phyloP scores from a whole-genome alignment of 1,140 invertebrate genomes.

The Planococcus citri region DNA sequence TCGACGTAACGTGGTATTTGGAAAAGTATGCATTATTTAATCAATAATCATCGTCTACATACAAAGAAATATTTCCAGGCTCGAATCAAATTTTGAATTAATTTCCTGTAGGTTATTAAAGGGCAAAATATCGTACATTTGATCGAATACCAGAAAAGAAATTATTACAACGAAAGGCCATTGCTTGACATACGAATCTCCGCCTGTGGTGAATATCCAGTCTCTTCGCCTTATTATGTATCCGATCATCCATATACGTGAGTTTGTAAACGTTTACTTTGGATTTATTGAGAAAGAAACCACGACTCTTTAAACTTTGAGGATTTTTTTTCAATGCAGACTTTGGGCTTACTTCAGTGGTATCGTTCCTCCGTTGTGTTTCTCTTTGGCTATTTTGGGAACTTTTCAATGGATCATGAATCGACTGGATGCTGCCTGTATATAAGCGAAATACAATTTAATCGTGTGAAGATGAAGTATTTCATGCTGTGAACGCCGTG shows the following conservation, averaged over 20 bases:
- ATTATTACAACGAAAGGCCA: constrained; percentile 53
- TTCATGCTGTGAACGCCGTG: too few relatives aligned
- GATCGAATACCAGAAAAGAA: constrained; percentile 68
- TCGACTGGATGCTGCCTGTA: background rate
- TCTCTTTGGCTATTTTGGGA: background rate
- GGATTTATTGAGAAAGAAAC: background rate
- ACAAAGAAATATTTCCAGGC: constrained; percentile 14
- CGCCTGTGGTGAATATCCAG: constrained; percentile 47
- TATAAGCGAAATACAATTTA: too few relatives aligned
- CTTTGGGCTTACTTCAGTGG: background rate
- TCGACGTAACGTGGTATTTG: constrained; percentile 84
- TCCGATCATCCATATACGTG: constrained; percentile 58
- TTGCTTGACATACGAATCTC: constrained; percentile 48
- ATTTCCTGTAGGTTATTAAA: constrained; percentile 45
- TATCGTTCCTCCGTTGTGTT: background rate
- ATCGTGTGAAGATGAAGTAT: too few relatives aligned
- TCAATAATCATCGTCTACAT: too few relatives aligned
- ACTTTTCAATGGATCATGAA: constrained; percentile 13
- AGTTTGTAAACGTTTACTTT: constrained; percentile 29
- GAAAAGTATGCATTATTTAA: too few relatives aligned
- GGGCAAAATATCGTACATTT: constrained; percentile 75
- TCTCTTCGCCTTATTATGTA: constrained; percentile 45
- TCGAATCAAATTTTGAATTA: constrained; percentile 15
- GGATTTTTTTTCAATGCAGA: constrained; percentile 1
- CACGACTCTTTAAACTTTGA: background rate